Conservation (phyloP, 1,140 invertebrate species). For the Trichoplusia ni region DNA sequence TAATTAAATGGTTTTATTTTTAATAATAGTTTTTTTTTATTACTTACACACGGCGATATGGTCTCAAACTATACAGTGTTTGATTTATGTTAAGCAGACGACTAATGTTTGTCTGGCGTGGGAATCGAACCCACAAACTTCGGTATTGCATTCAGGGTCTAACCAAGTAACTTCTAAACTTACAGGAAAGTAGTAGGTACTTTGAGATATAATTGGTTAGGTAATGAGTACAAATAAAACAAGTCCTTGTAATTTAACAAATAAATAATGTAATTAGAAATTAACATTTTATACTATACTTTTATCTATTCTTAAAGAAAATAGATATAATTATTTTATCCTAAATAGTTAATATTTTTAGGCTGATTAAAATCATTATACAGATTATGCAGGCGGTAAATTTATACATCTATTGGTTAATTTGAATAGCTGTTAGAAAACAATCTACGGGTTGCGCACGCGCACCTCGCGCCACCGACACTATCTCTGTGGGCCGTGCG, state of each 20-base stretch:
- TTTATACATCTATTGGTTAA: constrained; percentile 62
- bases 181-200: too few relatives aligned
- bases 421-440: constrained; percentile 49
- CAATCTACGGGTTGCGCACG: constrained; percentile 44
- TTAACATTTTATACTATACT: constrained; percentile 72
- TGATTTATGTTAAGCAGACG: too few relatives aligned
- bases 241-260: constrained; percentile 65
- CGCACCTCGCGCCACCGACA: not conserved
- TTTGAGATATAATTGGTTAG: not conserved
- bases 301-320: constrained; percentile 70
- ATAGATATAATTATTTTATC: constrained; percentile 64
- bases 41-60: too few relatives aligned
- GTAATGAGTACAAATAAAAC: constrained; percentile 45
- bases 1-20: constrained; percentile 5
- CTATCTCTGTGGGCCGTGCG: not conserved
- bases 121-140: too few relatives aligned
- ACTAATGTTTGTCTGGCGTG: too few relatives aligned
- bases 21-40: too few relatives aligned
- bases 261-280: constrained; percentile 78
- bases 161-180: too few relatives aligned
- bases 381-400: constrained; percentile 66
- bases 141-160: too few relatives aligned
- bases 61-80: too few relatives aligned
- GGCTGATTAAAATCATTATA: constrained; percentile 66
- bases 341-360: constrained; percentile 59